Evolutionary conservation across 2,113 vertebrate species (phyloP).

Genomic region (Macquaria ambigua): DNA sequence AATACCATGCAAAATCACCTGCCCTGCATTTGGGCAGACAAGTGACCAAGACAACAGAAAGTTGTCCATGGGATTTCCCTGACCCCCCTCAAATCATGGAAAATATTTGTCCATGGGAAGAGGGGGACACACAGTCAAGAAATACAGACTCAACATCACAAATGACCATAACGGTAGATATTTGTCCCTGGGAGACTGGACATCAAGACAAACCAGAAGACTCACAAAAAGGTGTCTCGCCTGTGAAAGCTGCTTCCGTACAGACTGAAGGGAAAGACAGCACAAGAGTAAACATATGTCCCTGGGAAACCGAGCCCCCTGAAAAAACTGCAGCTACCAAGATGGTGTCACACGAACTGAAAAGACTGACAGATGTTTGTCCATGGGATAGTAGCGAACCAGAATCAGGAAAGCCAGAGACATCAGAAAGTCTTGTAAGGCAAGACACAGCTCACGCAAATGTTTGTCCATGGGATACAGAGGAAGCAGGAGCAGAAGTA

Average conservation of each 20-base stretch:
- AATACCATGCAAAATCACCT: constrained; percentile 24
- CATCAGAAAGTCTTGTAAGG: not conserved
- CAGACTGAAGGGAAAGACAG: constrained; percentile 14
- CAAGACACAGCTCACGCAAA: constrained; percentile 35
- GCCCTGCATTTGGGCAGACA: constrained; percentile 32
- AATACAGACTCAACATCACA: constrained; percentile 53
- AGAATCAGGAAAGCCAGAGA: constrained; percentile 16
- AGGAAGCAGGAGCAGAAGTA: constrained; percentile 14
- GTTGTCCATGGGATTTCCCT: constrained; percentile 76
- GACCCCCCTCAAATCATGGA: constrained; percentile 45
- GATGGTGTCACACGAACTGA: constrained; percentile 4
- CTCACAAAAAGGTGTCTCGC: constrained; percentile 39
- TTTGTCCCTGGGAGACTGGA: constrained; percentile 72
- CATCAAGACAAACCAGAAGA: constrained; percentile 46
- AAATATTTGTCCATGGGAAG: constrained; percentile 70
- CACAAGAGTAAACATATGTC: constrained; percentile 56
- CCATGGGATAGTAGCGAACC: constrained; percentile 72
- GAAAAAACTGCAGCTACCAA: constrained; percentile 21
- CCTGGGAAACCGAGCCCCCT: constrained; percentile 58
- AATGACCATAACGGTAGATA: constrained; percentile 67
- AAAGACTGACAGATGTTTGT: constrained; percentile 55
- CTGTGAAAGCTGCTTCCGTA: constrained; percentile 34
- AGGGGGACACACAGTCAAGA: constrained; percentile 42
- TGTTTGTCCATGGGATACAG: constrained; percentile 64
- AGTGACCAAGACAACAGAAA: constrained; percentile 53